Base-by-base conservation (phyloP, 2,797 vertebrate genomes). In the Apogon talboti region DNA sequence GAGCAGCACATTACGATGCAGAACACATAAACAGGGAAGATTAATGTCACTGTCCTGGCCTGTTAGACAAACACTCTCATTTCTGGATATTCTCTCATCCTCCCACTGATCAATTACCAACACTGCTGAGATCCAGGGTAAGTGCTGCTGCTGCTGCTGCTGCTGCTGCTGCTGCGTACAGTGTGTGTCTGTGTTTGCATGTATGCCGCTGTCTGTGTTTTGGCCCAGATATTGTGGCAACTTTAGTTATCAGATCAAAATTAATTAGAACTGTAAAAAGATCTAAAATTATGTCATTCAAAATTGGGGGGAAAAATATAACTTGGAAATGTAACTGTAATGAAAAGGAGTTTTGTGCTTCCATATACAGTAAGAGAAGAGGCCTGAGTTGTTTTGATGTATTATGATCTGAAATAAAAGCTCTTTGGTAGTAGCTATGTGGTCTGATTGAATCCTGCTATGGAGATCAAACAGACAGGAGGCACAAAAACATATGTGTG, bases 1-100 rank as follows among this genome's bases (percentile, higher is more conserved):
- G 74, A 88, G 81, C 61, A 58, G 61, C 67, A 33, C 71, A 85
- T 92, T 88, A 69, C 19, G 11, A 91, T 91, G 84, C 86, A 76
- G 68, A 75, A 58, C 83, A 83, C 81, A n/a, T n/a, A 66, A 71
- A 49, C 24, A 49, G 68, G 43, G 69, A 76, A 87, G 84, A 90
- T 89, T 79, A 89, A 90, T 91, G 72, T 75, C 73, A 76, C 74
- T 83, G 83, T 89, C 73, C 76, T 79, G 76, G 66, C 78, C 80
- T 62, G 76, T 82, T 81, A 78, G 80, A 90, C 84, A 88, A 83
- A 88, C 70, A 76, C 59, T 78, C 75, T 68, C 47, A 68, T 90
- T 83, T 85, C 65, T 82, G 59, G 55, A 85, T 82, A 79, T 87
- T 83, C 74, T 66, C 69, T 68, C 55, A 67, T 84, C 74, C 82